Evolutionary conservation across 2,113 vertebrate genomes (phyloP).

Genomic region (human): DNA sequence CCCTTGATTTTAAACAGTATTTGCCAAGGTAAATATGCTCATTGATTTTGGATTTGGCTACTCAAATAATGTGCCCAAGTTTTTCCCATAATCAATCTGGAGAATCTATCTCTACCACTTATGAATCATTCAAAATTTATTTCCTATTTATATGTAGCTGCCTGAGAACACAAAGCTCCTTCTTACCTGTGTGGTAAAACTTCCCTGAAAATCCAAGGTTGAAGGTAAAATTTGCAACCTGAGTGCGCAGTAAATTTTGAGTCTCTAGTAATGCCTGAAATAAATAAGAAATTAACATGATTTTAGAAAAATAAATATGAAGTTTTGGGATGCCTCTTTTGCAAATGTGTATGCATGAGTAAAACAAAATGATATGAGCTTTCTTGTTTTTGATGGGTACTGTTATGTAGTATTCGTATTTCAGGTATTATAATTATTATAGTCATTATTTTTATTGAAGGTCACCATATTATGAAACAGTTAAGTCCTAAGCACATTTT

Average conservation of each 20-base stretch:
- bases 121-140: slow-evolving; percentile 48
- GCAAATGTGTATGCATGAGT: slow-evolving; percentile 45
- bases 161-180: slow-evolving; percentile 79
- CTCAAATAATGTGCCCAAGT: neutral
- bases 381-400: neutral
- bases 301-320: slow-evolving; percentile 81
- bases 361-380: slow-evolving; percentile 34
- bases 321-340: slow-evolving; percentile 68
- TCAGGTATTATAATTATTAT: neutral
- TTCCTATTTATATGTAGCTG: slow-evolving; percentile 75
- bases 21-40: neutral
- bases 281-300: slow-evolving; percentile 86
- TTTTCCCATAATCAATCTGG: neutral
- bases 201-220: slow-evolving; percentile 95
- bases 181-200: slow-evolving; percentile 94
- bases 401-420: neutral
- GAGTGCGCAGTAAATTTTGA: slow-evolving; percentile 91
- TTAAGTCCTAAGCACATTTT: neutral
- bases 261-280: slow-evolving; percentile 92
- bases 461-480: neutral
- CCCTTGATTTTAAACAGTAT: neutral
- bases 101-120: slow-evolving; percentile 1
- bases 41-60: neutral
- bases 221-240: slow-evolving; percentile 94
- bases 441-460: neutral